Percentiles rank a stretch among this genome's conserved stretches.
Conservation (phyloP, 2,888 invertebrate genomes). For the Choreutis nemorana region DNA sequence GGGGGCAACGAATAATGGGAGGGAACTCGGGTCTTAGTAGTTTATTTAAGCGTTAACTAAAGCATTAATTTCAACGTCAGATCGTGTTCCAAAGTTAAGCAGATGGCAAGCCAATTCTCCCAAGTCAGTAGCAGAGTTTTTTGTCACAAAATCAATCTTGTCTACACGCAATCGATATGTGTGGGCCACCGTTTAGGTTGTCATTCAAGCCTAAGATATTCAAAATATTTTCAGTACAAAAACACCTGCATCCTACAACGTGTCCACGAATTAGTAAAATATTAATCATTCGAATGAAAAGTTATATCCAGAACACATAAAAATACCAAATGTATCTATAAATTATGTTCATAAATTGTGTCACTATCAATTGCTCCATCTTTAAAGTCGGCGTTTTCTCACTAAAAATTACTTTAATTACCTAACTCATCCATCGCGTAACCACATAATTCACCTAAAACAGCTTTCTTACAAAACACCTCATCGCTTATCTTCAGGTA, state of each 20-base stretch:
- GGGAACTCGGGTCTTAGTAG: conserved; percentile 28
- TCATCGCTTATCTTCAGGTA: conserved; percentile 21
- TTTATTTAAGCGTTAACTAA: conserved; percentile 57
- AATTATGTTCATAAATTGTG: conserved; percentile 47
- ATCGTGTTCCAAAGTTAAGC: conserved; percentile 45
- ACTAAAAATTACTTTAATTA: conserved; percentile 53
- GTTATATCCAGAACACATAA: too few species aligned
- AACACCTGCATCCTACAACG: too few species aligned
- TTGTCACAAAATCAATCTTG: conserved; percentile 25
- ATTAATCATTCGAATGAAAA: too few species aligned
- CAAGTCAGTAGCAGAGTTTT: conserved; percentile 32
- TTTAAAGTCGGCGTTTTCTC: conserved; percentile 33
- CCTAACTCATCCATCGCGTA: conserved; percentile 45
- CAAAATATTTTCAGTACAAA: conserved; percentile 13
- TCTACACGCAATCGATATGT: conserved; percentile 45
- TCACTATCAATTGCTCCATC: conserved; percentile 46
- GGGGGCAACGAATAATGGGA: too few species aligned
- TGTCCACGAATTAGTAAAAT: too few species aligned
- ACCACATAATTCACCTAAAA: conserved; percentile 47
- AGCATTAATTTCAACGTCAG: conserved; percentile 39
- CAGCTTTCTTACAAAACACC: conserved; percentile 46
- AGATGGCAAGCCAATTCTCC: conserved; percentile 49
- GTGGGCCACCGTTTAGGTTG: conserved; percentile 30
- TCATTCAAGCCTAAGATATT: too few species aligned
- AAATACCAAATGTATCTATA: too few species aligned